phyloP scores from a whole-genome alignment of 2,888 invertebrate species.

The Dryadula phaetusa region DNA sequence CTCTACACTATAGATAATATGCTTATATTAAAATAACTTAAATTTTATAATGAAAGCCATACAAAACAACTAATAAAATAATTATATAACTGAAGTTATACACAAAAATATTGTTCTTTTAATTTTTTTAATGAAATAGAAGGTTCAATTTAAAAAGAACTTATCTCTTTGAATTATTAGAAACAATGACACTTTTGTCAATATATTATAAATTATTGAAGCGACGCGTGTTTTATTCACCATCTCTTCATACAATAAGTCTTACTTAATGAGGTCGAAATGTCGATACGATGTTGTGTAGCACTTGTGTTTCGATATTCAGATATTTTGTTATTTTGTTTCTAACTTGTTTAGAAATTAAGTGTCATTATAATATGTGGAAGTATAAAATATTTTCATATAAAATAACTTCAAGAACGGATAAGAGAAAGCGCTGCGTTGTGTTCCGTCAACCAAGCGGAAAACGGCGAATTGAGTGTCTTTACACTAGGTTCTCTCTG shows the following conservation, averaged over 20 bases:
- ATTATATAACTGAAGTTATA: not conserved
- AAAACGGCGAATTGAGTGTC: no score
- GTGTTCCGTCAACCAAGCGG: no score
- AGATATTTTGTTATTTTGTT: constrained; percentile 7
- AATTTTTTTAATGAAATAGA: not conserved
- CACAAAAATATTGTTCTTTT: not conserved
- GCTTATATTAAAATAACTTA: no score
- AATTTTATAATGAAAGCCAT: not conserved
- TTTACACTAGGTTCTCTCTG: no score
- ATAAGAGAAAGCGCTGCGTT: no score
- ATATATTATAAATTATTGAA: not conserved
- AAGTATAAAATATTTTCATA: not conserved
- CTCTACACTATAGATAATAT: no score
- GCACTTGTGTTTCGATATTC: not conserved
- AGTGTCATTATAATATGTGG: not conserved
- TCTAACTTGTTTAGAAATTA: not conserved
- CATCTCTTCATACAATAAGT: constrained; percentile 26
- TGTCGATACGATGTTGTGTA: constrained; percentile 40
- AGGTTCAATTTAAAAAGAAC: not conserved
- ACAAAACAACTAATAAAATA: not conserved
- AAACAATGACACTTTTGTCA: not conserved
- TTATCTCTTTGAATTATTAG: constrained; percentile 9
- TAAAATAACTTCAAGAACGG: no score
- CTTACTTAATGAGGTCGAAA: constrained; percentile 44
- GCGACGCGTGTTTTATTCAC: not conserved